Evolutionary conservation across 2,888 invertebrate species (phyloP).

Genomic region (Dendrolimus houi): DNA sequence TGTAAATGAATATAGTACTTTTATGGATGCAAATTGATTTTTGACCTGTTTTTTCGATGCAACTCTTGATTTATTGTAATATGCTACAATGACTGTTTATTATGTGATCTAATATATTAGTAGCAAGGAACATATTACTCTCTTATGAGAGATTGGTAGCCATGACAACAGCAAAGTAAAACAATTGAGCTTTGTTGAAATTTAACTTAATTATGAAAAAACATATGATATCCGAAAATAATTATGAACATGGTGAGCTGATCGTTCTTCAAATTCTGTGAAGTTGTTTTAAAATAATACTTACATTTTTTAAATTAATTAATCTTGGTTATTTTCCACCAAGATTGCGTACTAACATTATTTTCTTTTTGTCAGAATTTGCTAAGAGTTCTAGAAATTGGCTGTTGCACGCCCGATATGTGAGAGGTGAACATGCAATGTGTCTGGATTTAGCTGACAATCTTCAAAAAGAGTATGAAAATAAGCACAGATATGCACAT

Average conservation of each 20-base stretch:
- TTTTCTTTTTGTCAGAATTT: constrained; percentile 27
- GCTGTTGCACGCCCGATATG: constrained; percentile 63
- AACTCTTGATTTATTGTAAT: too few species aligned
- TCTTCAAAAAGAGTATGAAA: constrained; percentile 41
- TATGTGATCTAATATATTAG: not conserved
- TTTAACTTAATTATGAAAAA: constrained; percentile 17
- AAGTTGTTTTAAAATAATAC: too few species aligned
- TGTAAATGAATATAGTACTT: too few species aligned
- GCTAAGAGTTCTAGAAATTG: constrained; percentile 46
- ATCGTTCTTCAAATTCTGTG: too few species aligned
- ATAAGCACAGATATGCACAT: constrained; percentile 58
- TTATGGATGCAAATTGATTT: too few species aligned
- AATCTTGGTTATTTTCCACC: too few species aligned
- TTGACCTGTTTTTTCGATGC: too few species aligned
- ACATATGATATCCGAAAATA: constrained; percentile 9
- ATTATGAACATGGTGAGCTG: not conserved
- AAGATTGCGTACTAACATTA: too few species aligned
- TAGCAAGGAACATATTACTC: too few species aligned
- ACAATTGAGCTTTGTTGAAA: constrained; percentile 7
- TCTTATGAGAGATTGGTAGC: too few species aligned
- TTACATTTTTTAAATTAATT: too few species aligned
- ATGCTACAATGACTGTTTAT: too few species aligned
- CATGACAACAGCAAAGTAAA: constrained; percentile 12
- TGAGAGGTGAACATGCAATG: constrained; percentile 54
- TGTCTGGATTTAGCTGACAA: constrained; percentile 54